A percentile compares a stretch with the other conserved stretches of the same genome.
Conservation (phyloP, 1,140 invertebrate genomes). For the Drosophila pectinifera region DNA sequence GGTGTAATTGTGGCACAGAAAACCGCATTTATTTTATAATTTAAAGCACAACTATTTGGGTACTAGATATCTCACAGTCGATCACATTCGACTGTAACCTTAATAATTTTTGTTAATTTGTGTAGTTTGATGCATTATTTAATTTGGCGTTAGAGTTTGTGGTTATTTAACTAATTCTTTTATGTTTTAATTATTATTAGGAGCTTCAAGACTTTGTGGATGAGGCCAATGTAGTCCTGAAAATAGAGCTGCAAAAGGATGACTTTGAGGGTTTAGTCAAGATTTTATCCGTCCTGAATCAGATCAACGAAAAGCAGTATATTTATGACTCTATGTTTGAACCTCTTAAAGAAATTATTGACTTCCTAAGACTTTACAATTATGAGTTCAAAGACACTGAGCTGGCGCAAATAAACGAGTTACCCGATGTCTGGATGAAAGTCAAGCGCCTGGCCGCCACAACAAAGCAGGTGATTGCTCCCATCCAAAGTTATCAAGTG, state of each 20-base stretch:
- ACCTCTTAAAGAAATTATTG: slow-evolving; percentile 91
- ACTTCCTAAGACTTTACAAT: slow-evolving; percentile 90
- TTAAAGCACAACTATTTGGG: no score
- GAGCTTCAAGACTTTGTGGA: slow-evolving; percentile 88
- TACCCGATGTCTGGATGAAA: slow-evolving; percentile 95
- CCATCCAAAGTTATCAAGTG: slow-evolving; percentile 89
- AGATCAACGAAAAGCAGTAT: slow-evolving; percentile 87
- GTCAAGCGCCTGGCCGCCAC: slow-evolving; percentile 93
- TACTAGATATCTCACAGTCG: no score
- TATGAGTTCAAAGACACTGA: slow-evolving; percentile 90
- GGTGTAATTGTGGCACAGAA: no score
- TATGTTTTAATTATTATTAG: slow-evolving; percentile 41
- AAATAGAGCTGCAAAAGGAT: slow-evolving; percentile 87
- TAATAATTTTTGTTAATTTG: no score
- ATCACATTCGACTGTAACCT: no score
- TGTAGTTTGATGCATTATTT: no score
- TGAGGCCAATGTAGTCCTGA: slow-evolving; percentile 86
- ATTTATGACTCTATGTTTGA: slow-evolving; percentile 91
- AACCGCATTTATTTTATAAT: no score
- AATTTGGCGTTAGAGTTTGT: no score
- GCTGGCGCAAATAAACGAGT: slow-evolving; percentile 88
- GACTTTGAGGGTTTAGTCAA: slow-evolving; percentile 88
- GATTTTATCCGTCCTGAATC: slow-evolving; percentile 86
- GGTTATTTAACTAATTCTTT: not conserved
- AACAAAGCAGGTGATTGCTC: slow-evolving; percentile 94